Evolutionary conservation across 1,140 invertebrate species (phyloP).

Genomic region (Ditylenchus dipsaci): DNA sequence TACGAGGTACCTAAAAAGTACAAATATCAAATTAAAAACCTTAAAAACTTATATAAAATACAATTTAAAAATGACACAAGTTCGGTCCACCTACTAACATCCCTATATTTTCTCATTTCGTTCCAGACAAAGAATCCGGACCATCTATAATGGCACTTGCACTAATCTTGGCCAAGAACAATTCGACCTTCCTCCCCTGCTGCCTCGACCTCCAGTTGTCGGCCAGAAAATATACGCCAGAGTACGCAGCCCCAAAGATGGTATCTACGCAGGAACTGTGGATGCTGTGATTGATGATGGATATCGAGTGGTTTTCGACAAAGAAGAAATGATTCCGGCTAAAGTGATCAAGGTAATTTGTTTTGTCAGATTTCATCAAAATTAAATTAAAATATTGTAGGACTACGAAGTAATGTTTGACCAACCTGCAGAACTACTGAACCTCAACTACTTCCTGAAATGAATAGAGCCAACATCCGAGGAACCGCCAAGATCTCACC

Average conservation of each 20-base stretch:
- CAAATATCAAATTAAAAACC: too few species aligned
- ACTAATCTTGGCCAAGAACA: slow-evolving; percentile 69
- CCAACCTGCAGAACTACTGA: slow-evolving; percentile 36
- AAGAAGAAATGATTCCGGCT: slow-evolving; percentile 76
- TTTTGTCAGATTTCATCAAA: not conserved
- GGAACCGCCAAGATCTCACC: slow-evolving; percentile 11
- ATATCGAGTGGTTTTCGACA: slow-evolving; percentile 94
- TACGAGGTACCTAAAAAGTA: too few species aligned
- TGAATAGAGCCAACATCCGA: slow-evolving; percentile 37
- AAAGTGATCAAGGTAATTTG: slow-evolving; percentile 68
- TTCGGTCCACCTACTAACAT: too few species aligned
- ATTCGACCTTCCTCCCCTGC: slow-evolving; percentile 89
- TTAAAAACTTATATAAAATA: too few species aligned
- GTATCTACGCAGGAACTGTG: slow-evolving; percentile 88
- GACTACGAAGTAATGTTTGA: slow-evolving; percentile 47
- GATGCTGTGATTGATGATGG: slow-evolving; percentile 95
- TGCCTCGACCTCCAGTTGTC: slow-evolving; percentile 87
- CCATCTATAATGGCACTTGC: slow-evolving; percentile 75
- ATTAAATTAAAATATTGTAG: slow-evolving; percentile 62
- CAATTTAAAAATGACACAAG: too few species aligned
- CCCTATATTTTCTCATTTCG: too few species aligned
- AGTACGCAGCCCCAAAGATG: slow-evolving; percentile 86
- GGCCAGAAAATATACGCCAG: slow-evolving; percentile 81
- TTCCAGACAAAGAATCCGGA: slow-evolving; percentile 73
- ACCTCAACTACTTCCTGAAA: slow-evolving; percentile 41